Evolutionary conservation across 2,113 vertebrate species (phyloP), one percentile per base, ranked within the genome.

Genomic region (Tyrannus savana): DNA sequence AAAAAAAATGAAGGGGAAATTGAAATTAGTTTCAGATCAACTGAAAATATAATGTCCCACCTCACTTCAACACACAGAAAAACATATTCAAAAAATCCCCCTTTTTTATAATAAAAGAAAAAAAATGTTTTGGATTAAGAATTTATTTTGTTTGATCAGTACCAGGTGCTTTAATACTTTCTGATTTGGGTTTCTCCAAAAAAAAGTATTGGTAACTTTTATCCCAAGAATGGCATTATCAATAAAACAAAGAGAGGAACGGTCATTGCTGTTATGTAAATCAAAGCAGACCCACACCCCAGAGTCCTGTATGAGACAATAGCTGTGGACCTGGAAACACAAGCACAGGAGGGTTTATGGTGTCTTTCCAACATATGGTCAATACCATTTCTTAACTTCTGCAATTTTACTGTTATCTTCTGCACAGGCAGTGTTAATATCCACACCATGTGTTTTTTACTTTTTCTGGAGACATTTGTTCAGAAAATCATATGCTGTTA

Each of bases 41-140:
- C 13, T 39, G 8, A 39, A 89, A 89, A 44, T 39, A 3, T 23
- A 68, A 21, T 6, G 5, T 8, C 2, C 10, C 6, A 9, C 3
- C 6, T 4, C 2, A 63, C 4, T 1, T 3, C n/a, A n/a, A 35
- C 2, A 42, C 6, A 53, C 5, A 69, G 24, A 59, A 79, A 42
- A 52, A 0, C 6, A 15, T 42, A 27, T 10, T 0, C 12, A 37
- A 68, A 49, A 56, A 2, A 14, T 1, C 1, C 5, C 3, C 2
- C 1, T 25, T 58, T 42, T 42, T 75, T 39, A 31, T 11, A 2
- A 44, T 35, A 44, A 76, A 77, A 52, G 2, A 47, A 33, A 77
- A 39, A 30, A 41, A 42, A 28, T 18, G 39, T 10, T 68, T 73
- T 63, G 9, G 3, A 3, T 76, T 76, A 31, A 84, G 72, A 19